Percentiles rank a stretch among this genome's conserved stretches.
These are phyloP conservation scores for Agapetus fuscipes DNA, from an alignment of 2,888 invertebrate genomes.

Conservation along the genomic window DNA sequence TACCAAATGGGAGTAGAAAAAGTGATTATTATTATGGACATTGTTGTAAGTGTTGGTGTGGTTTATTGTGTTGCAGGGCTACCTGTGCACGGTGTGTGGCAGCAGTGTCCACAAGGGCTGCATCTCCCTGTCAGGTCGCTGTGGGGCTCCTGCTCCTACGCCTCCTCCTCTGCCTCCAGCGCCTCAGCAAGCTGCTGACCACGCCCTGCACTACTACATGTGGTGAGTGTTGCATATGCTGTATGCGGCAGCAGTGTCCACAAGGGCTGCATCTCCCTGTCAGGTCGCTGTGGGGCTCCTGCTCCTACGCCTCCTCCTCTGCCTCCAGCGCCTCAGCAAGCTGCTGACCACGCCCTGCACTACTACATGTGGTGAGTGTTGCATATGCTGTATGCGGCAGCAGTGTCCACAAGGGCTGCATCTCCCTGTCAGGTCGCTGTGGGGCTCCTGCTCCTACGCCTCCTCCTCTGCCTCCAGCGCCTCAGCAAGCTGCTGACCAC, in stretches of 20 bases:
- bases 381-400: constrained; percentile 70
- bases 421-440: constrained; percentile 68
- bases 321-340: constrained; percentile 30
- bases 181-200: constrained; percentile 29
- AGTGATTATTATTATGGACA: too few species aligned
- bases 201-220: constrained; percentile 45
- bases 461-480: constrained; percentile 42
- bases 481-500: constrained; percentile 30
- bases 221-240: constrained; percentile 44
- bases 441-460: constrained; percentile 52
- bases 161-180: constrained; percentile 46
- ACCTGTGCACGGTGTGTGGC: constrained; percentile 73
- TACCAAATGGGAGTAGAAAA: too few species aligned
- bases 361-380: constrained; percentile 52
- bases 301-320: constrained; percentile 51
- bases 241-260: constrained; percentile 77
- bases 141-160: constrained; percentile 54
- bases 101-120: constrained; percentile 84
- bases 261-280: constrained; percentile 77
- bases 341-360: constrained; percentile 37
- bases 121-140: constrained; percentile 69
- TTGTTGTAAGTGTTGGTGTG: too few species aligned
- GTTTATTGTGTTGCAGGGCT: constrained; percentile 53
- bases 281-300: constrained; percentile 63
- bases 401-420: constrained; percentile 84